Base-by-base conservation (phyloP, 2,113 vertebrate species). In the Ursus arctos region DNA sequence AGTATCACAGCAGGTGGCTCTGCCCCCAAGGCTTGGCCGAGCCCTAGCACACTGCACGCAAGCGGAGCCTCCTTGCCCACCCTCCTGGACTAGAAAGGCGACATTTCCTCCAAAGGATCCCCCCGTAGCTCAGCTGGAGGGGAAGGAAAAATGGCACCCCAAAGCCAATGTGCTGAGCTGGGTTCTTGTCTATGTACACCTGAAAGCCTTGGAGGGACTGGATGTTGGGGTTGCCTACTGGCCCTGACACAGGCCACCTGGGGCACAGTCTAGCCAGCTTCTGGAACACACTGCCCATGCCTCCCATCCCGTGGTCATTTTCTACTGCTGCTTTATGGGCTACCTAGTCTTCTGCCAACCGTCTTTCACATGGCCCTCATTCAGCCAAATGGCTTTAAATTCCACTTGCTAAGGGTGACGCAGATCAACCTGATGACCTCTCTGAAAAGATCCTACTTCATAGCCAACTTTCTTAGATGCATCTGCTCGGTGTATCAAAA, bases 401-500 rank as follows among this genome's bases (percentile, higher is more conserved):
- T 93, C 55, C 47, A 69, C 22, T 69, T 13, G 24, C 28, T 53
- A 88, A 88, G 36, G 33, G 6, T 26, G 43, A 71, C 15, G 12
- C n/a, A 40, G 22, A n/a, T 31, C 55, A 85, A 47, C 12, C 26
- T 40, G 53, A 69, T 33, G 4, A 57, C 19, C 47, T 95, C 26
- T 83, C 51, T 81, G 63, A 63, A 84, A 95, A 97, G 63, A 81
- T 28, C 21, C 40, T 61, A 19, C 28, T 83, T 74, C 77, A 76
- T 2, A 21, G 40, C 4, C 49, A 82, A 28, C 36, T 79, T 71
- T 72, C 51, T 95, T 61, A 61, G 53, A 80, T n/a, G 12, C 43
- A 67, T 94, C 61, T 88, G 76, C 69, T 94, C 94, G 55, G 28
- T 83, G 4, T 57, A n/a, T 61, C 47, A 72, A 65, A 76, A 93